Evolutionary conservation across 2,113 vertebrate species (phyloP).

Genomic region (Agapornis roseicollis): DNA sequence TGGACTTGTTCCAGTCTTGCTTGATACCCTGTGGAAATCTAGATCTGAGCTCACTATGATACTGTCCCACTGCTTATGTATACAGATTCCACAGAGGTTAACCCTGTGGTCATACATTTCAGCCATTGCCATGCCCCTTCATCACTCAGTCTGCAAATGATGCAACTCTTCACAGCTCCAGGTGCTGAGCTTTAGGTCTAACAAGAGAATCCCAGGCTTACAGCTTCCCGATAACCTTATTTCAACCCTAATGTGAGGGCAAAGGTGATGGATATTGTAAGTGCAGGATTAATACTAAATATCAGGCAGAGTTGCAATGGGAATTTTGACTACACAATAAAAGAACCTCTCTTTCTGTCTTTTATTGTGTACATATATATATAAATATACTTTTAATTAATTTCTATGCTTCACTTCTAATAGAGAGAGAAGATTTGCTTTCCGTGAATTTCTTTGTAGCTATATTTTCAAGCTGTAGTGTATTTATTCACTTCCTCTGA

Average conservation of each 20-base stretch:
- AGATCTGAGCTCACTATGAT: background rate
- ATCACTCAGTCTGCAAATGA: background rate
- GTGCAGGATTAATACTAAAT: background rate
- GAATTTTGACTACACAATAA: background rate
- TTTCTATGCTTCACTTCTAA: background rate
- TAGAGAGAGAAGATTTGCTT: background rate
- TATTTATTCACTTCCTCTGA: background rate
- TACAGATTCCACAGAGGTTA: background rate
- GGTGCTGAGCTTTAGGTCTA: background rate
- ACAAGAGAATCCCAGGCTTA: background rate
- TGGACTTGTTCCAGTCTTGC: too few species aligned
- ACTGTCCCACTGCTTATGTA: background rate
- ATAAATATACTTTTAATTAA: background rate
- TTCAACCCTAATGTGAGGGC: background rate
- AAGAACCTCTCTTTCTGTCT: background rate
- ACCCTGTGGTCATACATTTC: background rate
- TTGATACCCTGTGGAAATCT: background rate
- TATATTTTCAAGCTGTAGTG: background rate
- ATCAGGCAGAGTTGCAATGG: background rate
- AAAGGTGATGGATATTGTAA: background rate
- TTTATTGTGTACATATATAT: background rate
- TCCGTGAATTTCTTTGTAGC: background rate
- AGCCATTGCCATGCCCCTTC: background rate
- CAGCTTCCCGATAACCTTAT: background rate
- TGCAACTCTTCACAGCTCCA: background rate